Percentiles rank a stretch among this genome's conserved stretches.
phyloP scores from a whole-genome alignment of 2,888 invertebrate species.

The Hirtodrosophila duncani region DNA sequence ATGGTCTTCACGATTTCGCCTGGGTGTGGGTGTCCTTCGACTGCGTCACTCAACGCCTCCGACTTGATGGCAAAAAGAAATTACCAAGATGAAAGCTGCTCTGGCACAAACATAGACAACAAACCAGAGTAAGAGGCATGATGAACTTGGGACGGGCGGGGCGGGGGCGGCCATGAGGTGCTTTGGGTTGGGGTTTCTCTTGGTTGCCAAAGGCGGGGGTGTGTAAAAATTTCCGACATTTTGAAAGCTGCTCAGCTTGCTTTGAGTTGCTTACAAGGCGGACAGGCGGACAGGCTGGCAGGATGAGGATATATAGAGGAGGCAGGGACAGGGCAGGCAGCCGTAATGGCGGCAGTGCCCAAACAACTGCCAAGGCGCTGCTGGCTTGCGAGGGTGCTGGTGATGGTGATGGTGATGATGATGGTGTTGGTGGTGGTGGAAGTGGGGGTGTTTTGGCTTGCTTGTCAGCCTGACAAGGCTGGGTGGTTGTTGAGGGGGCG shows the following conservation, averaged over 20 bases:
- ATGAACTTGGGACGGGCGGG: background rate
- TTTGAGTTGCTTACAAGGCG: slow-evolving; percentile 56
- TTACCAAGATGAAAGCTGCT: slow-evolving; percentile 66
- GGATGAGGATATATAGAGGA: too few species aligned
- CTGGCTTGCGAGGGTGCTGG: too few species aligned
- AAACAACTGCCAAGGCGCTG: slow-evolving; percentile 21
- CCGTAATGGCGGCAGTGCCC: slow-evolving; percentile 45
- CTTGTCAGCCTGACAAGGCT: slow-evolving; percentile 10
- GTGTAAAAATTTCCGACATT: slow-evolving; percentile 66
- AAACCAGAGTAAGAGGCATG: background rate
- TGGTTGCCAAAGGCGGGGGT: slow-evolving; percentile 19
- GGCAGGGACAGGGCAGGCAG: too few species aligned
- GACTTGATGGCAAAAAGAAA: slow-evolving; percentile 56
- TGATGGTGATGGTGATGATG: background rate
- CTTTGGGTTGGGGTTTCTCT: background rate
- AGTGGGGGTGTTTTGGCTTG: slow-evolving; percentile 11
- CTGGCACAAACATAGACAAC: slow-evolving; percentile 43
- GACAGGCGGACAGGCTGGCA: too few species aligned
- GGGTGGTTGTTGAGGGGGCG: background rate
- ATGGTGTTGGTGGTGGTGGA: slow-evolving; percentile 2
- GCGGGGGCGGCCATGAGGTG: background rate
- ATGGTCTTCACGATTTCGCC: slow-evolving; percentile 54
- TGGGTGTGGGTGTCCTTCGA: slow-evolving; percentile 4
- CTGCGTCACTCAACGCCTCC: slow-evolving; percentile 6
- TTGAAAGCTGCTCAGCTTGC: slow-evolving; percentile 66